Base-by-base conservation (phyloP, 2,113 vertebrate genomes). In the Platichthys flesus region DNA sequence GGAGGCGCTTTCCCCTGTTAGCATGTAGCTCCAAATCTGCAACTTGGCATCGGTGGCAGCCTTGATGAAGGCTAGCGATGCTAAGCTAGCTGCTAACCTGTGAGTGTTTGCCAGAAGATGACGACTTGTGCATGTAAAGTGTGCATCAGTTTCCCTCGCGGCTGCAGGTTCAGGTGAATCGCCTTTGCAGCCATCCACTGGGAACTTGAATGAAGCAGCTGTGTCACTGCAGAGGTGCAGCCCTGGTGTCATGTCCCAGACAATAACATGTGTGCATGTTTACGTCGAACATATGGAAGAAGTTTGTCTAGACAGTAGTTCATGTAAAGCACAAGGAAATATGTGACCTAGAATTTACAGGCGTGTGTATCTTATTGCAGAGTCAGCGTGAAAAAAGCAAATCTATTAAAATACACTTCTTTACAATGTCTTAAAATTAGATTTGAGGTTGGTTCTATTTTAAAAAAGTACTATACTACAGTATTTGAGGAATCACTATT, bases 21-120 rank as follows among this genome's bases (percentile, higher is more conserved):
- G 84, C 82, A 51, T 80, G 13, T 81, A 85, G 85, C 83, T 58
- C n/a, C 24, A 5, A 5, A 5, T 58, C 12, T 20, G 51, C 40
- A 14, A 42, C 15, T 54, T 73, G 24, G 28, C 13, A 3, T 42
- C 12, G 24, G 37, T 18, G 0, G 18, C 2, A 52, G 16, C n/a
- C 35, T 15, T 1, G 1, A 3, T 23, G 23, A 55, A 13, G 24
- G 76, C 20, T 58, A 67, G 20, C 76, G 3, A 18, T 8, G 42
- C 13, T 7, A 35, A 26, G 56, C 45, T 37, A 0, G 45, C 10
- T 23, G 37, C 51, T 66, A 51, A 59, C 20, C 10, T 8, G n/a
- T 37, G n/a, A 13, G 3, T 2, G 12, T 61, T 23, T 5, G 10
- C 13, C 1, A 5, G 5, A 10, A 40, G 24, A 42, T 62, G 14